Evolutionary conservation across 2,797 vertebrate genomes (phyloP), one percentile per base, ranked within the genome.

Genomic region (Enteromius anoplus): DNA sequence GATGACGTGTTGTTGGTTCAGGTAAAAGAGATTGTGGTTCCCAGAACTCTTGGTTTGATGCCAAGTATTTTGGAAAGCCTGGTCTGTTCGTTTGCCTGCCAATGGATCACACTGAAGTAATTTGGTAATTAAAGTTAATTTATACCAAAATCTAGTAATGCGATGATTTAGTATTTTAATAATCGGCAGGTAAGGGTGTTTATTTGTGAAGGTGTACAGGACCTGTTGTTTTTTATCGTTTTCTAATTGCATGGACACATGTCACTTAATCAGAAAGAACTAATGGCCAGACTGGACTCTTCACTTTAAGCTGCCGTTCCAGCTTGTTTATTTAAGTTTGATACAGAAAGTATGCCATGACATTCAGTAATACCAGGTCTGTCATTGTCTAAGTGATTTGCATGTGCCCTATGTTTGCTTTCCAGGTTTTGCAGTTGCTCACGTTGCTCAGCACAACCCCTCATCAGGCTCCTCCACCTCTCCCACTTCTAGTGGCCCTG

Each of bases 361-460:
- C 64, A 17, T 14, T 53, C 32, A 69, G 2, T 70, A 15, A 58
- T 42, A 40, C 55, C 26, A 17, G 14, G 23, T 69, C 9, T 70
- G n/a, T 79, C n/a, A 19, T 32, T 40, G 9, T 60, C 19, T 64
- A n/a, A 68, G 40, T 9, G 9, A 32, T 49, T 21, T 75, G 45
- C 64, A 26, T 70, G 40, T 82, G 75, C 45, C 45, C 21, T 73
- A n/a, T 84, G 78, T 82, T 47, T 71, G 62, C 34, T 65, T 40
- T 60, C 29, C 91, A 99, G 98, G 98, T 85, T 99, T 99, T 68
- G 98, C 97, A 0, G 98, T 99, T 84, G 98, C 98, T 86, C 98
- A 98, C 89, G 93, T 96, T 84, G 95, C 96, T 79, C 97, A 97
- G 89, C 96, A 95, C 87, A 94, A 92, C 81, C 91, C 95, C 4